These are phyloP conservation scores for Acanthosepion esculentum DNA, from an alignment of 2,888 invertebrate genomes.

Conservation along the genomic window DNA sequence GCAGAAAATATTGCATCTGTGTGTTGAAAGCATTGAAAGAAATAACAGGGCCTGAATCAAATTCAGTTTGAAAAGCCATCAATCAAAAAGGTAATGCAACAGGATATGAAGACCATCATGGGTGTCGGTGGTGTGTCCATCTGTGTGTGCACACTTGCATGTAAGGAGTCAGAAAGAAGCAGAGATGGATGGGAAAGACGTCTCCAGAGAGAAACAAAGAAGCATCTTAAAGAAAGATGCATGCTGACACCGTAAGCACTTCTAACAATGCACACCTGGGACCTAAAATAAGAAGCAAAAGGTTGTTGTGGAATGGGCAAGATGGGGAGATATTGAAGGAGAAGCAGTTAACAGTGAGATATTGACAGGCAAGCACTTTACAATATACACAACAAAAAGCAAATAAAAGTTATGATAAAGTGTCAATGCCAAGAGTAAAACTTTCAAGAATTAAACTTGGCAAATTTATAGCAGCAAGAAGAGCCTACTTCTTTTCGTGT, in stretches of 20 bases:
- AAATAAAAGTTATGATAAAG: no score
- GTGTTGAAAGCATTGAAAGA: background rate
- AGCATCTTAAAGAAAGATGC: background rate
- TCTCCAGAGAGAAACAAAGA: no score
- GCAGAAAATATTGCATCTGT: background rate
- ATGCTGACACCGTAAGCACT: background rate
- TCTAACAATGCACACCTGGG: background rate
- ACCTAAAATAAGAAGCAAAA: background rate
- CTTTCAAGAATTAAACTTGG: no score
- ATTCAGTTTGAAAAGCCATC: background rate
- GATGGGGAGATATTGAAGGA: background rate
- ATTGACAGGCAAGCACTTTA: background rate
- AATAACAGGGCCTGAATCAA: background rate
- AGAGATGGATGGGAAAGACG: no score
- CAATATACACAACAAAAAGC: no score
- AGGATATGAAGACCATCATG: background rate
- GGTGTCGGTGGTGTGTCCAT: no score
- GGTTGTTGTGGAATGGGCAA: background rate
- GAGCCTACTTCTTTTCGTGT: no score
- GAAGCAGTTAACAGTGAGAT: background rate
- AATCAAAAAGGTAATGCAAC: background rate
- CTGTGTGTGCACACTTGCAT: no score
- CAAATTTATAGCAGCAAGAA: no score
- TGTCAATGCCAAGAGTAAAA: no score
- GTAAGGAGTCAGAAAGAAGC: no score